Evolutionary conservation across 2,113 vertebrate genomes (phyloP), one percentile per base, ranked within the genome.

Genomic region (Naja naja): DNA sequence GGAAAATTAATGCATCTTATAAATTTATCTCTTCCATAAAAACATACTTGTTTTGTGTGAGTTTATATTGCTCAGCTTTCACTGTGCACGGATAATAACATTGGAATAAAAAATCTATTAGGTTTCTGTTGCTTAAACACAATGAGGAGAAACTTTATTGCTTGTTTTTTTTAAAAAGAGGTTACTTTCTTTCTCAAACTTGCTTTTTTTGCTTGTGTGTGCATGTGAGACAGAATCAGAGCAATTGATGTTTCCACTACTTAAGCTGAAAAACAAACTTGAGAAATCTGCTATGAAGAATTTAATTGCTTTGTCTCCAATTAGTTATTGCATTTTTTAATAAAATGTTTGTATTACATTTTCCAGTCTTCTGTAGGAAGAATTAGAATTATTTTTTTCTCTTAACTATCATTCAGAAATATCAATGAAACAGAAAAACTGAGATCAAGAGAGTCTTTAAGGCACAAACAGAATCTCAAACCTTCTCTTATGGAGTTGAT

Each of bases 201-300:
- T 16, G 25, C 34, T 43, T 43, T 89, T 89, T 56, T 43, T 92
- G 89, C 43, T 74, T 86, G 34, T 0, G 0, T 52, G 18, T 94
- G 92, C 14, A n/a, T 93, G 93, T 95, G 92, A 93, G 89, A 95
- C 88, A 94, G 30, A 81, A 49, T 54, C 12, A 39, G 91, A 94
- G 91, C 95, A 94, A 90, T 64, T 92, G 88, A 90, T 94, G 85
- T 93, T 95, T 74, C 53, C 87, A 54, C 4, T 95, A 92, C 88
- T 92, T 34, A 93, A 91, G 94, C 4, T 90, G 94, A 45, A 96
- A 93, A 97, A 94, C 90, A 95, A 93, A 90, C 14, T 92, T 94
- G 92, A 94, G 91, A 58, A 95, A 93, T 94, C 93, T 89, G 69
- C 94, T 87, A 22, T 95, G 69, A 86, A 16, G 1, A 93, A 91